Conservation (phyloP, 2,113 vertebrate species). For the Ifrita kowaldi region DNA sequence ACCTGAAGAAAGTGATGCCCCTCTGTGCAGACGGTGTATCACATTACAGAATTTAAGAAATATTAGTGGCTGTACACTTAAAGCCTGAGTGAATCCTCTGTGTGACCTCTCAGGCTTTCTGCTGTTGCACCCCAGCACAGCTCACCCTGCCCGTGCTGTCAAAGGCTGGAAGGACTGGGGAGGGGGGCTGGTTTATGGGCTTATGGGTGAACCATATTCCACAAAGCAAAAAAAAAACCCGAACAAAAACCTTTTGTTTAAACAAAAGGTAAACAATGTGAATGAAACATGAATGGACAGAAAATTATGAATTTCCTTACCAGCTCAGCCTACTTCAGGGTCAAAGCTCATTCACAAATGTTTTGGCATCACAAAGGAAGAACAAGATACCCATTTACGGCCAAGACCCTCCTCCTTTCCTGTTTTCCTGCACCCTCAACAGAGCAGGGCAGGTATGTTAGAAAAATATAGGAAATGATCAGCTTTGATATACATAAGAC, state of each 20-base stretch:
- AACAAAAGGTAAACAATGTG: neutral
- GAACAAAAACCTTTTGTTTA: neutral
- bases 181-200: neutral
- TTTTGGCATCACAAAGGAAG: neutral
- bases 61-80: neutral
- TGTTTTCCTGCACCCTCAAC: neutral
- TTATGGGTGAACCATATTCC: neutral
- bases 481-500: neutral
- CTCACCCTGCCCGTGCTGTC: neutral
- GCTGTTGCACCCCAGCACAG: neutral
- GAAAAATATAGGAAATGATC: neutral
- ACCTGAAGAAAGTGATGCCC: neutral
- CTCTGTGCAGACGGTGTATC: neutral
- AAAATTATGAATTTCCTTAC: neutral
- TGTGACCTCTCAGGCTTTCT: neutral
- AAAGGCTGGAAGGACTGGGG: neutral
- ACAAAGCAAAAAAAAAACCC: neutral
- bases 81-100: neutral
- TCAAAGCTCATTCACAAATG: constrained; percentile 10
- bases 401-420: neutral
- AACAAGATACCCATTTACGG: neutral
- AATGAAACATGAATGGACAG: neutral
- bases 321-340: neutral
- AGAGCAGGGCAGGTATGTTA: neutral
- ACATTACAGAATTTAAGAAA: neutral